These are phyloP conservation scores for Atta texana DNA, from an alignment of 1,140 invertebrate genomes.

Conservation along the genomic window DNA sequence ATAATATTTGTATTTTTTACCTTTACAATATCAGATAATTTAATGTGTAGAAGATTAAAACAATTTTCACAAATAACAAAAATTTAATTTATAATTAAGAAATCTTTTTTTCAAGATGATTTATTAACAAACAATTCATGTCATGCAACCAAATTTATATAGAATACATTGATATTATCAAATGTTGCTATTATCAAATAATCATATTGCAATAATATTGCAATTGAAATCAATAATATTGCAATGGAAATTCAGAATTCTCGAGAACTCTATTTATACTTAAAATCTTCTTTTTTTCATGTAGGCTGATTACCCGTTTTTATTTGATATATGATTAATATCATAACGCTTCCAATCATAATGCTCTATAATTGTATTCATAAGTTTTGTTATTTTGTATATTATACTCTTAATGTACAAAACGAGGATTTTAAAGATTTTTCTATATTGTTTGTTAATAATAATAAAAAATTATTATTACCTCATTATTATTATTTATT, in stretches of 20 bases:
- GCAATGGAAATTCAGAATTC: neutral
- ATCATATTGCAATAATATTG: neutral
- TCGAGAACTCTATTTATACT: neutral
- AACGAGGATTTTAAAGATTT: neutral
- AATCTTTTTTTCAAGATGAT: neutral
- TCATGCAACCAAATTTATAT: neutral
- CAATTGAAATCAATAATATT: neutral
- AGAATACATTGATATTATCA: slow-evolving; percentile 1
- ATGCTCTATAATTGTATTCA: neutral
- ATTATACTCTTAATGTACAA: neutral
- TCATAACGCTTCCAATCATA: neutral
- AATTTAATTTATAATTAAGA: too few species aligned
- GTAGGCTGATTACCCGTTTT: neutral
- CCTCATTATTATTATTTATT: neutral
- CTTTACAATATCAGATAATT: neutral
- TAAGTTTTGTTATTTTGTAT: neutral
- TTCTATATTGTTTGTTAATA: neutral
- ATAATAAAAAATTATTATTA: neutral
- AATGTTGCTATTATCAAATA: slow-evolving; percentile 25
- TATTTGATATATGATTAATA: neutral
- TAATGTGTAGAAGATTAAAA: neutral
- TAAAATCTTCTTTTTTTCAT: neutral
- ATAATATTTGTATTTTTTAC: neutral
- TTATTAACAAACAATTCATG: neutral
- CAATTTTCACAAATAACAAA: neutral